A percentile compares a stretch with the other conserved stretches of the same genome.
Conservation (phyloP, 2,797 vertebrate species). For the Paedocypris micromegethes region DNA sequence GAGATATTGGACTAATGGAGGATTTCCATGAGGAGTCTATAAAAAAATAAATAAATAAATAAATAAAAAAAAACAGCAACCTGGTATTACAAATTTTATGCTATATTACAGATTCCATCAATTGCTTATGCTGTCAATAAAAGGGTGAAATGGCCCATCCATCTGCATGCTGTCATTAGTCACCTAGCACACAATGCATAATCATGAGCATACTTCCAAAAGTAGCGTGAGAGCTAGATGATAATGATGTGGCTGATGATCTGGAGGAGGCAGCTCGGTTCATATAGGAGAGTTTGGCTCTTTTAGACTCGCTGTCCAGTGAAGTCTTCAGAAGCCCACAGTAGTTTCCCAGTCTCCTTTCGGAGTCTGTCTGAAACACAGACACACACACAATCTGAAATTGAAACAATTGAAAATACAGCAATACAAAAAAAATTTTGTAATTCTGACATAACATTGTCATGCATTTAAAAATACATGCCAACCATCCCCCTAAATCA, state of each 20-base stretch:
- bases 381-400: too few relatives aligned
- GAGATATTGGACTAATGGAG: conserved; percentile 72
- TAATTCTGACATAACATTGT: background rate
- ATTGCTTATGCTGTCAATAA: too few relatives aligned
- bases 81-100: too few relatives aligned
- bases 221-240: conserved; percentile 71
- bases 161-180: too few relatives aligned
- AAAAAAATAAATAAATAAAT: too few relatives aligned
- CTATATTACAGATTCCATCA: too few relatives aligned
- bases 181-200: too few relatives aligned
- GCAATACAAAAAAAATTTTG: too few relatives aligned
- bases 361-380: conserved; percentile 69
- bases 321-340: conserved; percentile 74
- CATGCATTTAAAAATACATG: background rate
- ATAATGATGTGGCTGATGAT: conserved; percentile 68
- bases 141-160: too few relatives aligned
- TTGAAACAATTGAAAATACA: background rate
- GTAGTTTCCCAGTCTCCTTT: conserved; percentile 76
- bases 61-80: too few relatives aligned
- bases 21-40: conserved; percentile 81
- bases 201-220: conserved; percentile 65
- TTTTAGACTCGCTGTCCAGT: conserved; percentile 87
- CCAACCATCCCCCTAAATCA: background rate
- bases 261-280: conserved; percentile 75
- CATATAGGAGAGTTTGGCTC: conserved; percentile 87